Evolutionary conservation across 2,113 vertebrate species (phyloP).

Genomic region (Malurus elegans): DNA sequence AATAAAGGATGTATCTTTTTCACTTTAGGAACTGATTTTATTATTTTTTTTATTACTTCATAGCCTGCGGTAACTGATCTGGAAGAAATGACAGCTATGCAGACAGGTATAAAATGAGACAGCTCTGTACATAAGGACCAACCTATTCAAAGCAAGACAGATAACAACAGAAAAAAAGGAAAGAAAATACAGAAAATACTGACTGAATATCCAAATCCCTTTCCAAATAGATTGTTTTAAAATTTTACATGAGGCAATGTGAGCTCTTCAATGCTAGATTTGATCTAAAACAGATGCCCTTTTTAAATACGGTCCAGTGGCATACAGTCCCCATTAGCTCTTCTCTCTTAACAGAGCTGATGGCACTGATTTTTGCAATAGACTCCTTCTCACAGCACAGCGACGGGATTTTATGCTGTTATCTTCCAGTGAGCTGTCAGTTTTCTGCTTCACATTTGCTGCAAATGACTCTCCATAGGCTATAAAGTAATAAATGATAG

Average conservation of each 20-base stretch:
- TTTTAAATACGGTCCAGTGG: neutral
- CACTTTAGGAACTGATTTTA: neutral
- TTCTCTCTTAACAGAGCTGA: neutral
- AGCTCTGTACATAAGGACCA: neutral
- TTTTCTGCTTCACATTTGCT: neutral
- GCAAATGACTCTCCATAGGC: neutral
- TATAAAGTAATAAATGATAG: neutral
- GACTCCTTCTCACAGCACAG: neutral
- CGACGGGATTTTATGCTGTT: neutral
- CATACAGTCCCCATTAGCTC: neutral
- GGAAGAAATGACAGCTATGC: neutral
- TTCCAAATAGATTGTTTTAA: neutral
- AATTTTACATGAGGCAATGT: neutral
- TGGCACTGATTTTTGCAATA: constrained; percentile 8
- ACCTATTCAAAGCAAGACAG: neutral
- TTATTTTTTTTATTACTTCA: neutral
- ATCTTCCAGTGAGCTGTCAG: neutral
- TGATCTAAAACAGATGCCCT: neutral
- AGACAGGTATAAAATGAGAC: neutral
- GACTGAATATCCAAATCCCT: neutral
- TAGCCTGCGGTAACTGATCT: neutral
- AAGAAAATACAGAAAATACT: neutral
- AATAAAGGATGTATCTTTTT: neutral
- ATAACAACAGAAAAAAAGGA: neutral
- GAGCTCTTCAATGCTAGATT: neutral